Percentiles rank a stretch among this genome's conserved stretches.
Conservation (phyloP, 1,140 invertebrate genomes). For the Ostrea denselamellosa region DNA sequence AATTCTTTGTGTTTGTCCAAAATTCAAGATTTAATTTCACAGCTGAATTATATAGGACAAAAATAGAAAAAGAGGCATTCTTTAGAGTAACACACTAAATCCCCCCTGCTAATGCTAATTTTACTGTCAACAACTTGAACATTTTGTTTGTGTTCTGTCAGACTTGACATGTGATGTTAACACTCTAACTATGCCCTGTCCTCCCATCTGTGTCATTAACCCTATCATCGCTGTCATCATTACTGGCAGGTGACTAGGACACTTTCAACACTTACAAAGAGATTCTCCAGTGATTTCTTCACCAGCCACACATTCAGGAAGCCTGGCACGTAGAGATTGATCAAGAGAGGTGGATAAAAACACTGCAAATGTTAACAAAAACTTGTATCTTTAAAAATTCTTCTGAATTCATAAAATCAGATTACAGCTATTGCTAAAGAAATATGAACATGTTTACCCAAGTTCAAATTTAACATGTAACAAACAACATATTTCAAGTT, state of each 20-base stretch:
- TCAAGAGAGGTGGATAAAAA: constrained; percentile 89
- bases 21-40: background rate
- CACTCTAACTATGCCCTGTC: background rate
- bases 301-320: constrained; percentile 99
- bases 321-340: constrained; percentile 96
- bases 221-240: background rate
- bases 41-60: background rate
- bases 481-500: too few species aligned
- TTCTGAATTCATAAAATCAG: background rate
- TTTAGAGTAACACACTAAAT: background rate
- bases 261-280: constrained; percentile 94
- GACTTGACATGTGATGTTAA: background rate
- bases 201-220: background rate
- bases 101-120: background rate
- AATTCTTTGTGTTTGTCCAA: too few species aligned
- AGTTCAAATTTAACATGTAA: background rate
- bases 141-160: constrained; percentile 3
- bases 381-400: background rate
- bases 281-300: constrained; percentile 96
- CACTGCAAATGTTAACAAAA: constrained; percentile 83
- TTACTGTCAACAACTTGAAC: background rate
- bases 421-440: background rate
- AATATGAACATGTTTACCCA: background rate
- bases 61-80: background rate
- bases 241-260: background rate